Base-by-base conservation (phyloP, 2,113 vertebrate species). In the Thalassoma bifasciatum region DNA sequence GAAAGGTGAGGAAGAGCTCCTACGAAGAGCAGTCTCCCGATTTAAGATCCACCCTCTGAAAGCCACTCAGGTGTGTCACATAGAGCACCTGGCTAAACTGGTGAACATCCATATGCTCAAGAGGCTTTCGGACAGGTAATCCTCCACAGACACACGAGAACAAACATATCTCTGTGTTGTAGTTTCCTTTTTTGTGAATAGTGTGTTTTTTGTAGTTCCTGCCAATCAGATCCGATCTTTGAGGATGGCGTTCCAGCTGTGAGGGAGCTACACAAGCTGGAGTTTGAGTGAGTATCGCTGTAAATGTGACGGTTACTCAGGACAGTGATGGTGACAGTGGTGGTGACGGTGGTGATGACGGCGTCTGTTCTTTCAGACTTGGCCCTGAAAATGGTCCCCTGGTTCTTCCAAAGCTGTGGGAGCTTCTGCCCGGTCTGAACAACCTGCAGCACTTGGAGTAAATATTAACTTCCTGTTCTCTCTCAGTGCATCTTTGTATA, bases 21-120 rank as follows among this genome's bases (percentile, higher is more conserved):
- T 97, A 44, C 91, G 49, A 82, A 83, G 51, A 0, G 93, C 93
- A 0, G 89, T 96, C 64, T 91, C 93, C 71, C 98, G 96, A 78
- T 96, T 98, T 84, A 93, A 93, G 74, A 92, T 97, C 16, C 88
- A 96, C 74, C 97, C 97, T 9, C 94, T 99, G 74, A 96, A 96
- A 72, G 95, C 92, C 30, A 94, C 92, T 40, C 95, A 94, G 9
- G 58, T 93, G 76, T 95, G 93, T 83, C 96, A 99, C 5, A 61
- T 99, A 37, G 91, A 93, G 19, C 93, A 97, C 68, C 93, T 99
- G 64, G 85, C 81, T 1, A 87, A 90, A 50, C 94, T 99, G 0
- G 95, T 97, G 47, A 88, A 91, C 58, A 93, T 96, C 57, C 96
- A 97, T 46, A 78, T 56, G 88, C 82, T 92, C 71, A 94, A 89